phyloP scores from a whole-genome alignment of 2,113 vertebrate species.

The Chauna torquata region DNA sequence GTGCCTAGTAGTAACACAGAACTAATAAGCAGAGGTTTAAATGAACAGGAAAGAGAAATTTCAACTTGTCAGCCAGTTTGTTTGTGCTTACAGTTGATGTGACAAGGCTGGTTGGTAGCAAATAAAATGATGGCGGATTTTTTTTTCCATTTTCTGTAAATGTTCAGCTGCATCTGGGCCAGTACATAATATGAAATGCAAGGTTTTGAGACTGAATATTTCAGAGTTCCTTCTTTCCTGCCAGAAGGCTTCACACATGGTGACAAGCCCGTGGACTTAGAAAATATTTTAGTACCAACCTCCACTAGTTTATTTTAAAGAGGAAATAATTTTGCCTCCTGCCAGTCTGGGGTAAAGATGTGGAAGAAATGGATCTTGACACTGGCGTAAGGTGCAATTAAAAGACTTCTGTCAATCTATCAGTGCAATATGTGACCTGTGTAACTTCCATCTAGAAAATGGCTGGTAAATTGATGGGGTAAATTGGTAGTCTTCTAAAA shows the following conservation, averaged over 20 bases:
- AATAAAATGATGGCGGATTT: background rate
- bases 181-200: background rate
- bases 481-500: background rate
- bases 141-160: background rate
- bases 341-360: background rate
- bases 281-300: background rate
- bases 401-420: slow-evolving; percentile 2
- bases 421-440: background rate
- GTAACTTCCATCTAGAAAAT: background rate
- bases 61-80: background rate
- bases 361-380: background rate
- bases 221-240: background rate
- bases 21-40: background rate
- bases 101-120: background rate
- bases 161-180: background rate
- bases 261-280: background rate
- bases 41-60: background rate
- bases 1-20: background rate
- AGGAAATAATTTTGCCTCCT: background rate
- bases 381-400: background rate
- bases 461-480: background rate
- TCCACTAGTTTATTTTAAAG: background rate
- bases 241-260: background rate
- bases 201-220: background rate
- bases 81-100: background rate